These are phyloP conservation scores for Empidonax traillii DNA, from an alignment of 2,113 vertebrate genomes.

Conservation along the genomic window DNA sequence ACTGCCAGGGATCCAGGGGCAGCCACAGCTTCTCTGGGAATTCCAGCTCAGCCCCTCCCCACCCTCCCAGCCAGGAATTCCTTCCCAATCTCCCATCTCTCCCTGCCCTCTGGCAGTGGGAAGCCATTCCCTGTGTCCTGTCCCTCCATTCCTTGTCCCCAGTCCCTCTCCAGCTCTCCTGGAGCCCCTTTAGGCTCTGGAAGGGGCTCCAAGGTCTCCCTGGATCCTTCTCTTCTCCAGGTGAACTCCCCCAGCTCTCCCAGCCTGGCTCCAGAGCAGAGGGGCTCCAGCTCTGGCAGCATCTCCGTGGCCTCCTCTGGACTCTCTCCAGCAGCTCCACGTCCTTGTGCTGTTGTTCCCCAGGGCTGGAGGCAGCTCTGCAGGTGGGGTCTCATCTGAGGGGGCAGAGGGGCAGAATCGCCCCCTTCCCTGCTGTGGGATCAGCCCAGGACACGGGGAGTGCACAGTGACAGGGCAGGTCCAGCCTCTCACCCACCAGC, in stretches of 20 bases:
- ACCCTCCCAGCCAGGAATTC: fast-evolving
- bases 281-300: neutral
- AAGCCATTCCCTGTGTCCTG: neutral
- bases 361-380: neutral
- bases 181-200: neutral
- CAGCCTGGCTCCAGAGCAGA: neutral
- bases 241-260: neutral
- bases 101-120: neutral
- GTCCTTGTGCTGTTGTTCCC: fast-evolving
- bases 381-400: neutral
- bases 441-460: fast-evolving
- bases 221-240: neutral
- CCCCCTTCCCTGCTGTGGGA: neutral
- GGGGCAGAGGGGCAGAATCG: neutral
- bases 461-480: neutral
- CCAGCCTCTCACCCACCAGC: neutral
- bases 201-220: neutral
- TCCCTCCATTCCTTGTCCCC: neutral
- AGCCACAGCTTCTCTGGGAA: neutral
- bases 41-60: too few species aligned
- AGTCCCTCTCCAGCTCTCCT: neutral
- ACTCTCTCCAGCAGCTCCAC: neutral
- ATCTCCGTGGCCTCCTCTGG: neutral
- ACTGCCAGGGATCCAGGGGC: neutral
- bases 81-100: fast-evolving